Percentiles rank a stretch among this genome's conserved stretches.
Evolutionary conservation across 2,888 invertebrate species (phyloP).

Genomic region (Eucera pruinosa): DNA sequence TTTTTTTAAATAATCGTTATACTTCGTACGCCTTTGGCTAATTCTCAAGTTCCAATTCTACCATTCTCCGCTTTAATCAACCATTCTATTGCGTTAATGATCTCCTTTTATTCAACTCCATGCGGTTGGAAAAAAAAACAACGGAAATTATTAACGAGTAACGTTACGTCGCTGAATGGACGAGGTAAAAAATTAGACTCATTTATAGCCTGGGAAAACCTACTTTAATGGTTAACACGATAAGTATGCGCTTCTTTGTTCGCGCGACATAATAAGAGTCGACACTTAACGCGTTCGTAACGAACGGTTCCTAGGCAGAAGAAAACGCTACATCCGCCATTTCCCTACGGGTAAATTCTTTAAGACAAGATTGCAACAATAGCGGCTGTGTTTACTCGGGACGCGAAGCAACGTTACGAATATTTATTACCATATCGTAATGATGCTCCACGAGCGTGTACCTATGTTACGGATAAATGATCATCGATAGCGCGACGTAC

Average conservation of each 20-base stretch:
- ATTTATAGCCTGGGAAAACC: constrained; percentile 29
- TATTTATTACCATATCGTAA: constrained; percentile 61
- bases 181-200: not conserved
- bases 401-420: constrained; percentile 35
- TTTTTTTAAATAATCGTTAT: constrained; percentile 4
- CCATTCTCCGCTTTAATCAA: not conserved
- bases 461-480: constrained; percentile 64
- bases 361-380: constrained; percentile 18
- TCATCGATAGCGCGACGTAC: constrained; percentile 58
- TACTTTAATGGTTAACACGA: constrained; percentile 30
- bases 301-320: constrained; percentile 1
- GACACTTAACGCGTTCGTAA: constrained; percentile 9
- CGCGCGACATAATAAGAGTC: constrained; percentile 12
- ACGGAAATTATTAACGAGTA: constrained; percentile 36
- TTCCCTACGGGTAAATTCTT: not conserved
- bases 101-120: not conserved
- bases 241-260: constrained; percentile 28
- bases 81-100: constrained; percentile 30
- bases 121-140: not conserved
- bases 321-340: constrained; percentile 9
- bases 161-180: constrained; percentile 3
- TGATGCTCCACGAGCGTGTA: constrained; percentile 44
- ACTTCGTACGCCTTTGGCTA: not conserved
- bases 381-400: constrained; percentile 48
- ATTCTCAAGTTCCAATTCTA: constrained; percentile 12